Conservation (phyloP, 1,140 invertebrate genomes). For the Leptinotarsa undecemlineata region DNA sequence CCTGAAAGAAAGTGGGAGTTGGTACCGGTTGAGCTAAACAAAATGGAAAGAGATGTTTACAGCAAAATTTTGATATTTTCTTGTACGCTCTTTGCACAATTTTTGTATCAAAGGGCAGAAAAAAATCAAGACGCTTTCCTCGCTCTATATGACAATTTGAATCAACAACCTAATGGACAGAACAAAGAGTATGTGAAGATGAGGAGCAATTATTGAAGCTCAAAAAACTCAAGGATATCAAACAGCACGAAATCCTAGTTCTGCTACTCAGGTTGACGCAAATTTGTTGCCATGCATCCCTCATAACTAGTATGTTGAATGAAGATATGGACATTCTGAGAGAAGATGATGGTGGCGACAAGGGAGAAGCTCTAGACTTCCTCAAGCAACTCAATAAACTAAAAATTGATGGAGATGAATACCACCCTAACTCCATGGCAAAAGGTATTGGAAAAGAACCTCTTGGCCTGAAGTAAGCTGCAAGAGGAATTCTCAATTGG, state of each 20-base stretch:
- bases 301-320: conserved; percentile 75
- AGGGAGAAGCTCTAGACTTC: conserved; percentile 53
- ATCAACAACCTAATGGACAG: conserved; percentile 26
- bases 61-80: conserved; percentile 75
- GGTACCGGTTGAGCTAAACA: conserved; percentile 65
- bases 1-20: conserved; percentile 67
- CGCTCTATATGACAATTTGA: not conserved
- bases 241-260: conserved; percentile 78
- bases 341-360: conserved; percentile 48
- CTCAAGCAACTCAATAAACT: conserved; percentile 53
- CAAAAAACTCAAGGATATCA: conserved; percentile 64
- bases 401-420: conserved; percentile 45
- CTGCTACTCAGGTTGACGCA: conserved; percentile 83
- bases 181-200: conserved; percentile 53
- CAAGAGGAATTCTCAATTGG: conserved; percentile 73
- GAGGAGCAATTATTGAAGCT: conserved; percentile 65
- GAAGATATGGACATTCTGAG: conserved; percentile 52
- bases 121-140: conserved; percentile 55
- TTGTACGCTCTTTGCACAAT: conserved; percentile 74
- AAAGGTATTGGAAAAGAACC: conserved; percentile 18
- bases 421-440: conserved; percentile 24
- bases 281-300: conserved; percentile 83
- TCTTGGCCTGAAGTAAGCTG: conserved; percentile 52
- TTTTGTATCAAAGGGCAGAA: conserved; percentile 72
- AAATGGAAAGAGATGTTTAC: conserved; percentile 77